Conservation (phyloP, 2,113 vertebrate species). For the Cochlearius cochlearius region DNA sequence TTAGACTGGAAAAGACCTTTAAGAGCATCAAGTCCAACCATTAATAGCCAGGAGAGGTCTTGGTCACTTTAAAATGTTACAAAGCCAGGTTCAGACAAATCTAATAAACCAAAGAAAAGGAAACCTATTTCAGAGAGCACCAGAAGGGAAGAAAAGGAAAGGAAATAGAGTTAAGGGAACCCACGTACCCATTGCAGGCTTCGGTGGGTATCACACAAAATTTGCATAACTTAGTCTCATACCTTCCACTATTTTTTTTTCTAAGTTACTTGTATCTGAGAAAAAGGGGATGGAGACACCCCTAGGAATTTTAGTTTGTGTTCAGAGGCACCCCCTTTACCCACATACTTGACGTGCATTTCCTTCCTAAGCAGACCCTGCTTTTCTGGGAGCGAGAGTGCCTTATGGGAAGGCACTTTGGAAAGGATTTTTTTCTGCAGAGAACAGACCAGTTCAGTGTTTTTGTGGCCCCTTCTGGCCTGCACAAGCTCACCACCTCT, state of each 20-base stretch:
- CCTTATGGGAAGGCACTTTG: neutral
- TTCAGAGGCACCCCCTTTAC: neutral
- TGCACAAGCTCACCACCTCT: neutral
- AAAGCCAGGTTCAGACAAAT: neutral
- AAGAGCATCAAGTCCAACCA: too few species aligned
- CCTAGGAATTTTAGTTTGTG: neutral
- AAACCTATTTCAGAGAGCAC: neutral
- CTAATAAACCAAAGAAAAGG: neutral
- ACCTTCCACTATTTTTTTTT: neutral
- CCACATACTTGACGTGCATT: fast-evolving
- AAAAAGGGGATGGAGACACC: neutral
- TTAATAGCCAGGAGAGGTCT: neutral
- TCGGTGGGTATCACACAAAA: neutral
- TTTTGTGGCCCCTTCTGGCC: neutral
- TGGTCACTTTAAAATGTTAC: neutral
- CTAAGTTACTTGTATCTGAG: neutral
- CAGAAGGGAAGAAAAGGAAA: neutral
- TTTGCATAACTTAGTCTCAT: neutral
- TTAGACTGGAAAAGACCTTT: too few species aligned
- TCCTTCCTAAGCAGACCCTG: neutral
- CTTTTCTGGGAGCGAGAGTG: neutral
- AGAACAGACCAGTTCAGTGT: neutral
- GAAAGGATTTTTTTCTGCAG: neutral
- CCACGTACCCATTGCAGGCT: neutral
- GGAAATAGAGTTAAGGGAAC: neutral